Evolutionary conservation across 1,140 invertebrate species (phyloP).

Genomic region (Drosophila pandora): DNA sequence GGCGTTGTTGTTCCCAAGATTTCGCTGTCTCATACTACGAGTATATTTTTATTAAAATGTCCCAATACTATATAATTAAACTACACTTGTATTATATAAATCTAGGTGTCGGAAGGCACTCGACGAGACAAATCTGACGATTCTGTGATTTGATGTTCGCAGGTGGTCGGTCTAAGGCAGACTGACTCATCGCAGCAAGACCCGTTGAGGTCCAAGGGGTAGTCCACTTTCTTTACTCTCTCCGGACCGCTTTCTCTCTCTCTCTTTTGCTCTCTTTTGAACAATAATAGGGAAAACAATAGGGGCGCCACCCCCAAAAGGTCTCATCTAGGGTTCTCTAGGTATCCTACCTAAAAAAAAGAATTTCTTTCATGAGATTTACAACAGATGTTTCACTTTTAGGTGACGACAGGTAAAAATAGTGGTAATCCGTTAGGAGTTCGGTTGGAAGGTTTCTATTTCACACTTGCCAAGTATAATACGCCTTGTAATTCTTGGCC

Average conservation of each 20-base stretch:
- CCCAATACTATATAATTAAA: constrained; percentile 2
- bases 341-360: not conserved
- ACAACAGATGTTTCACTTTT: constrained; percentile 49
- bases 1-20: constrained; percentile 42
- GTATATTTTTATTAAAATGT: constrained; percentile 19
- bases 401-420: constrained; percentile 47
- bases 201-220: constrained; percentile 15
- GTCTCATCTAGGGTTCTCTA: not conserved
- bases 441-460: not conserved
- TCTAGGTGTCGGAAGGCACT: constrained; percentile 37
- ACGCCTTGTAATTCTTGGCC: constrained; percentile 18
- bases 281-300: not conserved
- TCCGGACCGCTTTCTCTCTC: not conserved
- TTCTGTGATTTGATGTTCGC: constrained; percentile 37
- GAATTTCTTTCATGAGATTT: constrained; percentile 46
- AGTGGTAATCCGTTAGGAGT: constrained; percentile 10
- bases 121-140: constrained; percentile 12
- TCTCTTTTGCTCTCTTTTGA: constrained; percentile 6
- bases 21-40: constrained; percentile 70
- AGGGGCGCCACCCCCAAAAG: constrained; percentile 12
- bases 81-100: constrained; percentile 63
- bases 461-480: constrained; percentile 3
- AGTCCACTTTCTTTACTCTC: constrained; percentile 1
- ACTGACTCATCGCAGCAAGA: constrained; percentile 47
- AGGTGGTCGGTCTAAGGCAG: constrained; percentile 62